phyloP scores from a whole-genome alignment of 2,113 vertebrate species.

The Holacanthus passer region DNA sequence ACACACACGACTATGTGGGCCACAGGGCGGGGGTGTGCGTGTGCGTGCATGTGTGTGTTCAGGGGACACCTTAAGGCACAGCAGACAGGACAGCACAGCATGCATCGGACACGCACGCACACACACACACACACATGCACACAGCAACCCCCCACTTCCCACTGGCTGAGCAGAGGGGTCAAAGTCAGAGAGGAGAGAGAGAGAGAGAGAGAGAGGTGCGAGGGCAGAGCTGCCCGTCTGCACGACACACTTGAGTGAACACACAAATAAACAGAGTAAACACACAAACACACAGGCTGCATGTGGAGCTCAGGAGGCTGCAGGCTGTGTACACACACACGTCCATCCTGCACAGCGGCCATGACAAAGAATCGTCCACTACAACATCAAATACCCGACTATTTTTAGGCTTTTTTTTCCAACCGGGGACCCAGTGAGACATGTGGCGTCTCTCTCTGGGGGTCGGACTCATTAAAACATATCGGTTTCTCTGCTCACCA shows the following conservation, averaged over 20 bases:
- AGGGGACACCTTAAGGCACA: conserved; percentile 71
- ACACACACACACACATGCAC: conserved; percentile 31
- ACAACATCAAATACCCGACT: neutral
- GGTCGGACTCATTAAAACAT: conserved; percentile 27
- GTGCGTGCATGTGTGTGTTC: conserved; percentile 33
- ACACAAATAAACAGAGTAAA: conserved; percentile 33
- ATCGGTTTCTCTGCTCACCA: conserved; percentile 14
- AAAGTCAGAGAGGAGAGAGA: conserved; percentile 66
- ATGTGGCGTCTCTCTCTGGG: neutral
- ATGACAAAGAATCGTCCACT: neutral
- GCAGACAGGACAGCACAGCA: conserved; percentile 64
- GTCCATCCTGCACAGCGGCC: conserved; percentile 4
- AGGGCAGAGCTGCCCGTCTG: conserved; percentile 56
- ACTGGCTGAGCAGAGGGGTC: conserved; percentile 56
- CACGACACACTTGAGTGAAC: conserved; percentile 51
- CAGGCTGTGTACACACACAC: conserved; percentile 6
- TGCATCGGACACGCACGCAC: conserved; percentile 19
- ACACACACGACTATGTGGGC: conserved; percentile 38
- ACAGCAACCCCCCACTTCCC: conserved; percentile 12
- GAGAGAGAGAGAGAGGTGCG: conserved; percentile 15
- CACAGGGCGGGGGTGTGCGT: conserved; percentile 12
- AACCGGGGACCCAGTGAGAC: neutral
- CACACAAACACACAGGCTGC: conserved; percentile 11
- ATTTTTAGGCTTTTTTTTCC: neutral
- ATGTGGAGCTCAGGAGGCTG: neutral